These are phyloP conservation scores for Eupithecia vulgata DNA, from an alignment of 2,888 invertebrate species.

Conservation along the genomic window DNA sequence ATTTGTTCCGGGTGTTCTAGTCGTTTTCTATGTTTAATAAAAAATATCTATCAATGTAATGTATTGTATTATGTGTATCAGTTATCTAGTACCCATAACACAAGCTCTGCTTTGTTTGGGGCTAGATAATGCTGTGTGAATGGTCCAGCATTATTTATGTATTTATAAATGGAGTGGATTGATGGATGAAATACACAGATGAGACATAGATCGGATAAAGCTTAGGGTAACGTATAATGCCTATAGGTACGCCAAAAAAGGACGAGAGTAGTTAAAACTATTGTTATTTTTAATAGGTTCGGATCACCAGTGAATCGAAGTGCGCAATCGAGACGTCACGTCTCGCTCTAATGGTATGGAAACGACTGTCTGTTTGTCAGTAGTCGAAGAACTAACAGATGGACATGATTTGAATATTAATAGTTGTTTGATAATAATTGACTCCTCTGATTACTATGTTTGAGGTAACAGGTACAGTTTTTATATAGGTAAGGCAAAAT, in stretches of 20 bases:
- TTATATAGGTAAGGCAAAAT: too few relatives aligned
- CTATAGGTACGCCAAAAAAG: background rate
- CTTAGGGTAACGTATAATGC: background rate
- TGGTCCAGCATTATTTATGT: too few relatives aligned
- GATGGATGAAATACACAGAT: background rate
- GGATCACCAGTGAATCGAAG: constrained; percentile 23
- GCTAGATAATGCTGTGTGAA: too few relatives aligned
- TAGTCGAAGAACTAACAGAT: constrained; percentile 30
- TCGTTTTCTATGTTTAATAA: too few relatives aligned
- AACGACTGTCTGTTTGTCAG: constrained; percentile 45
- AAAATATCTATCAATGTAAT: too few relatives aligned
- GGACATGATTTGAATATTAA: constrained; percentile 39
- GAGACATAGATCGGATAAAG: background rate
- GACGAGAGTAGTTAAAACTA: background rate
- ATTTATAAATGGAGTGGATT: too few relatives aligned
- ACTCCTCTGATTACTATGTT: background rate
- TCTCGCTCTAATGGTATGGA: constrained; percentile 52
- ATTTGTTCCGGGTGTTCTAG: too few relatives aligned
- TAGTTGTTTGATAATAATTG: constrained; percentile 10
- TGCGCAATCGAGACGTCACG: constrained; percentile 42
- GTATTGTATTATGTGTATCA: too few relatives aligned
- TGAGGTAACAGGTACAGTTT: background rate
- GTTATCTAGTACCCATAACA: too few relatives aligned
- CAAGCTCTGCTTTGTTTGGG: too few relatives aligned
- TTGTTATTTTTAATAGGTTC: constrained; percentile 1